Percentiles rank a stretch among this genome's conserved stretches.
These are phyloP conservation scores for Himalopsyche japonica DNA, from an alignment of 2,888 invertebrate species.

Conservation along the genomic window DNA sequence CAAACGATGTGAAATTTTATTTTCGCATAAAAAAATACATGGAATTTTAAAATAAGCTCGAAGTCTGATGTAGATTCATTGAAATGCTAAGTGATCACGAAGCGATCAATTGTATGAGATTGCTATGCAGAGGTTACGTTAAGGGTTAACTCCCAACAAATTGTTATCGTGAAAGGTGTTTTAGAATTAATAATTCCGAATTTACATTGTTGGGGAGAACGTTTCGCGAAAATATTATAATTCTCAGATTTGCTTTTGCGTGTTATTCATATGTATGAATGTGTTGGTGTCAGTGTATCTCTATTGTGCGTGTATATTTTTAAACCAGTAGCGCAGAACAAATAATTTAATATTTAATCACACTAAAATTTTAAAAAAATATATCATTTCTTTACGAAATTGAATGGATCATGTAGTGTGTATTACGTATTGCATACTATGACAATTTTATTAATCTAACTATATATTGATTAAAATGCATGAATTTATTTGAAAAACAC, in stretches of 20 bases:
- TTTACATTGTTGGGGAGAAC: slow-evolving; percentile 14
- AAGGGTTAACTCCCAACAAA: slow-evolving; percentile 6
- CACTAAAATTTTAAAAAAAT: too few species aligned
- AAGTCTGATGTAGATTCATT: too few species aligned
- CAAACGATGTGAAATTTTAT: too few species aligned
- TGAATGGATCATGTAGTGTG: too few species aligned
- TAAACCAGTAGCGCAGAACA: neutral
- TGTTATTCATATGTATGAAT: neutral
- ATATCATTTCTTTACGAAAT: too few species aligned
- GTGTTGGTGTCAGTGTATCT: neutral
- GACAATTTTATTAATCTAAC: too few species aligned
- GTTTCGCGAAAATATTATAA: slow-evolving; percentile 11
- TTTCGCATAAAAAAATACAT: too few species aligned
- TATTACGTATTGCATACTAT: too few species aligned
- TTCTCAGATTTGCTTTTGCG: neutral
- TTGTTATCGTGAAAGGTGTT: slow-evolving; percentile 21
- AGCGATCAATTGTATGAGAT: neutral
- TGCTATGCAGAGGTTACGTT: neutral
- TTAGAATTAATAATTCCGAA: slow-evolving; percentile 26
- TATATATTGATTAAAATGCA: too few species aligned
- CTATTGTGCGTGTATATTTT: neutral
- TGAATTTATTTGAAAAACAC: too few species aligned
- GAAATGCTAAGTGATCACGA: neutral
- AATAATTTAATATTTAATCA: too few species aligned
- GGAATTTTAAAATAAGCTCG: too few species aligned